Base-by-base conservation (phyloP, 2,113 vertebrate species). In the Plecturocebus donacophilus region DNA sequence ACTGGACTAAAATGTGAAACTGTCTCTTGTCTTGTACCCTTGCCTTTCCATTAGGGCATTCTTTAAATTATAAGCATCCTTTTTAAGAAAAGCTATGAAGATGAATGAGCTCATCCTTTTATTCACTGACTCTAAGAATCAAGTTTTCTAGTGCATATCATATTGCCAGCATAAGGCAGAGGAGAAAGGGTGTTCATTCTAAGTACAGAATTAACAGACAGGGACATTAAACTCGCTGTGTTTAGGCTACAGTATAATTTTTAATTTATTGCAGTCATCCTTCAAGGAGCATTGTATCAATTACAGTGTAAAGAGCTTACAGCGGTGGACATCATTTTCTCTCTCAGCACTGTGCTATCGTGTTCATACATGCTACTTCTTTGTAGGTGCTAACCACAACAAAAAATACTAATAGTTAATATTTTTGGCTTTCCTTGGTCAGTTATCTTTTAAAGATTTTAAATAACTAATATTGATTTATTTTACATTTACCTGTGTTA, bases 51-150 rank as follows among this genome's bases (percentile, higher is more conserved):
- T 91, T 95, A 40, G 30, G 82, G 84, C 90, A 27, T 13, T 25
- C 92, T 98, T 90, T 97, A 92, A 98, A 97, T 92, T 94, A 38
- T 96, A 91, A 0, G 96, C 91, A 84, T 94, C 96, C 95, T 98
- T 93, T 97, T 93, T 66, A 4, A 95, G 96, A 95, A 95, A 96
- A 97, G 92, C 40, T 35, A 0, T 88, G 96, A 98, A 98, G 98
- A 98, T 95, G 58, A 25, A 3, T 66, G 95, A 97, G 96, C 16
- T 16, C 97, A 84, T 97, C 97, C 94, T 98, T 95, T 88, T 89
- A 96, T 82, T 98, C 98, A 19, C 87, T 97, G 98, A 98, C 98
- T 99, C 97, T 96, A 73, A 98, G 98, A 98, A 98, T 97, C 97
- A n/a, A 19, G 23, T 96, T 98, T 98, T 96, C 96, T 71, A 66